These are phyloP conservation scores for Climacteris rufus DNA, from an alignment of 2,113 vertebrate genomes.

Conservation along the genomic window DNA sequence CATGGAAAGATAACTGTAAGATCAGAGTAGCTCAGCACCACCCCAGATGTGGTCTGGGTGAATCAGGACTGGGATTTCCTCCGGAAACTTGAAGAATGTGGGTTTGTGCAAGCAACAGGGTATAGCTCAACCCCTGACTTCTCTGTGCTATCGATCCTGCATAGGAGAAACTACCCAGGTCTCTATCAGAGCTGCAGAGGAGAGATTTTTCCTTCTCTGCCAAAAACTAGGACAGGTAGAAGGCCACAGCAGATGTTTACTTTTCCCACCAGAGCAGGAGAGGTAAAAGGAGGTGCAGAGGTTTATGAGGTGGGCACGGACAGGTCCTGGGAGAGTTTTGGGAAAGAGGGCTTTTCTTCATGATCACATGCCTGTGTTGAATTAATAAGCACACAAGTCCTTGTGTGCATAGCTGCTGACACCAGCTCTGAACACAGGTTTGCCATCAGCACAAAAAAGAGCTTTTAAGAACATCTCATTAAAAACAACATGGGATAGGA, in stretches of 20 bases:
- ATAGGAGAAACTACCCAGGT: not conserved
- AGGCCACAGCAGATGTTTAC: not conserved
- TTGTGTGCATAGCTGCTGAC: not conserved
- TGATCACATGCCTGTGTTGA: not conserved
- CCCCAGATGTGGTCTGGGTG: accelerated
- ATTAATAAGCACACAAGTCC: not conserved
- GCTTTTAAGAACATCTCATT: not conserved
- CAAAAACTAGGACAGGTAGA: not conserved
- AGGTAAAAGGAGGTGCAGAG: not conserved
- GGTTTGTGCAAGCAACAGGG: not conserved
- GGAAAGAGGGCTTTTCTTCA: not conserved
- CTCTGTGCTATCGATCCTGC: accelerated
- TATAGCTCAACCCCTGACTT: not conserved
- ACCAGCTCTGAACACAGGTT: not conserved
- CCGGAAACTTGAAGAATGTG: no score
- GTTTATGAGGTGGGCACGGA: accelerated
- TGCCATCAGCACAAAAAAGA: not conserved
- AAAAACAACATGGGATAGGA: not conserved
- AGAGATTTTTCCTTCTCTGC: not conserved
- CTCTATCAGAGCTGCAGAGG: not conserved
- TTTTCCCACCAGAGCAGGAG: not conserved
- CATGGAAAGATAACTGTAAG: not conserved
- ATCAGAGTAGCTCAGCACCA: not conserved
- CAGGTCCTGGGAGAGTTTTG: not conserved
- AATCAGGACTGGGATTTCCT: not conserved